Evolutionary conservation across 2,113 vertebrate species (phyloP), one percentile per base, ranked within the genome.

Genomic region (Pelmatolapia mariae): DNA sequence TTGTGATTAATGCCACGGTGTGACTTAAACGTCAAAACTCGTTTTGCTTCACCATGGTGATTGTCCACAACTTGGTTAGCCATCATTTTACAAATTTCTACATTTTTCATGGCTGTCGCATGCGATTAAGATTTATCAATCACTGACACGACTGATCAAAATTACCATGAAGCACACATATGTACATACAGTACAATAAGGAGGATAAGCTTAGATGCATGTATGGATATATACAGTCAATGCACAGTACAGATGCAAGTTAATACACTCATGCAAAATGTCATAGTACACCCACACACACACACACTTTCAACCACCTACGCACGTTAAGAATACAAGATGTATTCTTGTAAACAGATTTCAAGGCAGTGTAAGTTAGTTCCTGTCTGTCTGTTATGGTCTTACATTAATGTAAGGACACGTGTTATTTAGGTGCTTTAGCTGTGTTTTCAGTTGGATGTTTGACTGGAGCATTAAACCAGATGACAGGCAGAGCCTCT

Each of bases 261-360:
- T 52, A 63, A 92, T 83, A 90, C 91, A 80, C 83, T 81, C 80
- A 85, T 50, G 83, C 59, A 57, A 80, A 53, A 80, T 71, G 22
- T 66, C 19, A 85, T 83, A 83, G 73, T 54, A 81, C 56, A 71
- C 43, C 19, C 71, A 79, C 54, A 68, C 59, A 81, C 61, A 76
- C 56, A 79, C 81, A 57, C 78, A 82, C 71, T 73, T 29, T 63
- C 22, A 16, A 68, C 79, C 59, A 89, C 54, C 73, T 33, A 80
- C 36, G 26, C 83, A 81, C 31, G 31, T 80, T 66, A 36, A 91
- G 63, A 86, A 76, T 71, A 84, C 29, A 22, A 63, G 29, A 57
- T 66, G 61, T 47, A 63, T 73, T 87, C 85, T 80, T 92, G 90
- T 94, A 87, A 91, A 92, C 87, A 85, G 91, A 87, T 89, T 89